phyloP scores from a whole-genome alignment of 2,797 vertebrate species.

The Argentina silus region DNA sequence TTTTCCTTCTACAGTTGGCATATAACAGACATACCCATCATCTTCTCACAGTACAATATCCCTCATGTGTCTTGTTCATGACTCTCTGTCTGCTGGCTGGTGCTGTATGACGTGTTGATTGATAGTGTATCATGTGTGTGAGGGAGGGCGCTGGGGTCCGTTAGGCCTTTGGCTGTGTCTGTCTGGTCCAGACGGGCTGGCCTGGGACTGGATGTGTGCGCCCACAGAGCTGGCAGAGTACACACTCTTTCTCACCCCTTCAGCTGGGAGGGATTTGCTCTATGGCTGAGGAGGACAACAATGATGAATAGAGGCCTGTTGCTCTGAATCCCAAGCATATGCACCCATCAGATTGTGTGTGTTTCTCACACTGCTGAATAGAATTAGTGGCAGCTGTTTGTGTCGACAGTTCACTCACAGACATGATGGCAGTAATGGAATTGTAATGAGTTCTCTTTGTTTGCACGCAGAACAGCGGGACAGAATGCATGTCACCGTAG shows the following conservation, averaged over 20 bases:
- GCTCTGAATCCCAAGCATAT: constrained; percentile 40
- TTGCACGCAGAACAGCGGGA: background rate
- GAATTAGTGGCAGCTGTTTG: constrained; percentile 51
- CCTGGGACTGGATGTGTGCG: constrained; percentile 15
- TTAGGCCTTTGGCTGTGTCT: constrained; percentile 4
- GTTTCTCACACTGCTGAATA: constrained; percentile 58
- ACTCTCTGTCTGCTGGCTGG: background rate
- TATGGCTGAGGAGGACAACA: constrained; percentile 41
- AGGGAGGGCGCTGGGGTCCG: background rate
- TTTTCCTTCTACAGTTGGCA: no score
- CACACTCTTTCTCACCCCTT: constrained; percentile 22
- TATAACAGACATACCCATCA: no score
- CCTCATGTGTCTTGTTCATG: no score
- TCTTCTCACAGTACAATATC: no score
- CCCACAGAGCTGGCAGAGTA: constrained; percentile 39
- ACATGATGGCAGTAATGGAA: constrained; percentile 13
- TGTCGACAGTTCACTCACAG: constrained; percentile 17
- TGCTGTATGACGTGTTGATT: background rate
- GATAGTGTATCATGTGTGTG: background rate
- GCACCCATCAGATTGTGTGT: constrained; percentile 37
- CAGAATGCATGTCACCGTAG: background rate
- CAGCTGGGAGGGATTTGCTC: constrained; percentile 55
- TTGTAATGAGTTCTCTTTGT: constrained; percentile 13
- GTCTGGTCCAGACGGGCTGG: constrained; percentile 3
- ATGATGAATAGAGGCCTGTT: constrained; percentile 55